A percentile compares a stretch with the other conserved stretches of the same genome.
Evolutionary conservation across 2,888 invertebrate species (phyloP).

Genomic region (Falcaria lacertinaria): DNA sequence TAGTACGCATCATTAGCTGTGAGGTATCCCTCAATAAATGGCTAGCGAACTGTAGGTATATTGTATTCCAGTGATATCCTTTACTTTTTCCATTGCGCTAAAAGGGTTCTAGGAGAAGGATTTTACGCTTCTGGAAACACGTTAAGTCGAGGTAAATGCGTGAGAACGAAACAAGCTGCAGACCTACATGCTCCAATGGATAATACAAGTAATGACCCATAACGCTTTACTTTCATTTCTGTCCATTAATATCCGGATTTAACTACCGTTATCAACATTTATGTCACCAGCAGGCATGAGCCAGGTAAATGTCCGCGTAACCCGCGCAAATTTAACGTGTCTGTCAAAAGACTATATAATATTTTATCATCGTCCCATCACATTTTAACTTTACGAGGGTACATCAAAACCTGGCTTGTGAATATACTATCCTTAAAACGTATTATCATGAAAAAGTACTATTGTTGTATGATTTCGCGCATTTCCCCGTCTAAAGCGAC

Average conservation of each 20-base stretch:
- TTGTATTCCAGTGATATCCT: conserved; percentile 25
- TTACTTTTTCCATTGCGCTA: conserved; percentile 38
- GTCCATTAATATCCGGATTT: conserved; percentile 45
- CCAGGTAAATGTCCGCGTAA: conserved; percentile 39
- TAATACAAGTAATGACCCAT: conserved; percentile 52
- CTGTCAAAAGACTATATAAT: conserved; percentile 45
- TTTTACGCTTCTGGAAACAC: conserved; percentile 48
- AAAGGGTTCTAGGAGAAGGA: conserved; percentile 46
- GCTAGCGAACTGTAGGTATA: conserved; percentile 12
- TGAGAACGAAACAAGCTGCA: conserved; percentile 64
- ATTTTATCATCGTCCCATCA: conserved; percentile 36
- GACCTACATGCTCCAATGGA: conserved; percentile 38
- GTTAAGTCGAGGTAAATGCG: conserved; percentile 45
- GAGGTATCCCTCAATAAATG: conserved; percentile 5
- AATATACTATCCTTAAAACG: not conserved
- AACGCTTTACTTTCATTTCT: conserved; percentile 54
- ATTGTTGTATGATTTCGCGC: not conserved
- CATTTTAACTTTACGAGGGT: conserved; percentile 17
- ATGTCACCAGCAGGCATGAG: conserved; percentile 46
- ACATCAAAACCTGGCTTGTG: conserved; percentile 7
- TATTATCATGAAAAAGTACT: not conserved
- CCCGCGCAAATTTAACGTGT: conserved; percentile 37
- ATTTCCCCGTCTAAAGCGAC: not conserved
- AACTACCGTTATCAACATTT: conserved; percentile 55
- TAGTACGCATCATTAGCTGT: not conserved